Evolutionary conservation across 2,888 invertebrate genomes (phyloP), one percentile per base, ranked within the genome.

Genomic region (Trypoxylon attenuatum): DNA sequence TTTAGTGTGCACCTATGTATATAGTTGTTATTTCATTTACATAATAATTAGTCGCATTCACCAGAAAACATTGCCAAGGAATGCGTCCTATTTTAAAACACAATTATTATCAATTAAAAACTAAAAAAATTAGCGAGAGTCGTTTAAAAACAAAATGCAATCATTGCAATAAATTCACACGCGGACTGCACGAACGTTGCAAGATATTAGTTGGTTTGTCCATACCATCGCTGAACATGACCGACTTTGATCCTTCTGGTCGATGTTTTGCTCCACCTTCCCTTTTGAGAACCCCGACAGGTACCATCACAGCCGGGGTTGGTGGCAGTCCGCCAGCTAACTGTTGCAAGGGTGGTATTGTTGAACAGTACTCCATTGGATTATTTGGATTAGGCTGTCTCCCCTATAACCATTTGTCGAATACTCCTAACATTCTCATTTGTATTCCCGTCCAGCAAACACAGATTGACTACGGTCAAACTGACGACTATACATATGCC

Each of bases 361-460:
- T 93, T 62, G 94, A 94, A 88, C 95, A 95, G 87, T 95, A 95
- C 87, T 95, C 95, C 90, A 93, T 92, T 45, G 95, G 95, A 88
- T 95, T 95, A 87, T 94, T 94, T 50, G 95, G 95, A 88, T 95
- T 94, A 49, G 94, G 94, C 63, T 90, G 90, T 71, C 89, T 88
- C 63, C 84, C 85, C 87, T 87, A 84, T 85, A 87, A 87, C 82
- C 84, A 86, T 86, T 87, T 85, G 84, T 85, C 82, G 83, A 86
- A 86, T 86, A 87, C 86, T 85, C 84, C 84, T 78, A 79, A 82
- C 73, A 82, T 81, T 79, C 65, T 70, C 74, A 69, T 62, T 59
- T 60, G 41, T 67, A 53, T 69, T 33, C 62, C 54, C 33, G 13
- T 59, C 67, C 58, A 67, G 55, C 55, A 72, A 73, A 69, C 64